A percentile compares a stretch with the other conserved stretches of the same genome.
phyloP scores from a whole-genome alignment of 2,888 invertebrate genomes.

The Frankliniella intonsa region DNA sequence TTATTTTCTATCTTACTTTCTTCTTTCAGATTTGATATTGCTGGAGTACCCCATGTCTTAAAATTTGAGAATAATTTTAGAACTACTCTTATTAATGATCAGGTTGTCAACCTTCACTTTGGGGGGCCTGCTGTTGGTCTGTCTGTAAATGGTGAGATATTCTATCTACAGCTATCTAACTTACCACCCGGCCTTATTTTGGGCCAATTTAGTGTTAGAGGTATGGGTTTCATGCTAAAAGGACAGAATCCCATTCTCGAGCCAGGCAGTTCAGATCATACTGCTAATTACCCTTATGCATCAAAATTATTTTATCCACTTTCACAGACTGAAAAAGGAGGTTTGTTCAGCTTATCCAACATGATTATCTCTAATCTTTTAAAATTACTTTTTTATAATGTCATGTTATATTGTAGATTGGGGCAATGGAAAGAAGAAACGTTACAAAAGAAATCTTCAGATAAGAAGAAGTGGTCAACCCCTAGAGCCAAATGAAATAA shows the following conservation, averaged over 20 bases:
- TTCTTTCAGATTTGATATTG: slow-evolving; percentile 56
- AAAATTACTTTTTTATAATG: too few species aligned
- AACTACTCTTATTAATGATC: slow-evolving; percentile 73
- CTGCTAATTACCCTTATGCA: too few species aligned
- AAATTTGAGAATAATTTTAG: slow-evolving; percentile 74
- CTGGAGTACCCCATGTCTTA: slow-evolving; percentile 66
- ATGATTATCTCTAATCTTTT: too few species aligned
- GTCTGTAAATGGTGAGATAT: slow-evolving; percentile 66
- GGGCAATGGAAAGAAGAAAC: too few species aligned
- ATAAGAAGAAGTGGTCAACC: too few species aligned
- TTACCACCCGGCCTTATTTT: slow-evolving; percentile 68
- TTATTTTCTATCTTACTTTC: slow-evolving; percentile 26
- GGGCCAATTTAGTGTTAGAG: slow-evolving; percentile 50
- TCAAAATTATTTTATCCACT: too few species aligned
- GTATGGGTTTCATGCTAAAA: too few species aligned
- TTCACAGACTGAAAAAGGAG: slow-evolving; percentile 11
- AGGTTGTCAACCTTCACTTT: slow-evolving; percentile 67
- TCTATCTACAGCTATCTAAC: slow-evolving; percentile 73
- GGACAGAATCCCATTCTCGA: slow-evolving; percentile 39
- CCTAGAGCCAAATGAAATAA: too few species aligned
- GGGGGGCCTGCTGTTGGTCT: slow-evolving; percentile 79
- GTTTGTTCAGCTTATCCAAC: slow-evolving; percentile 27
- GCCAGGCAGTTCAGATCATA: too few species aligned
- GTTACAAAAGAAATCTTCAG: too few species aligned
- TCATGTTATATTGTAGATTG: too few species aligned